Percentiles rank a stretch among this genome's conserved stretches.
These are phyloP conservation scores for Brevimyrus niger DNA, from an alignment of 2,113 vertebrate genomes.

Conservation along the genomic window DNA sequence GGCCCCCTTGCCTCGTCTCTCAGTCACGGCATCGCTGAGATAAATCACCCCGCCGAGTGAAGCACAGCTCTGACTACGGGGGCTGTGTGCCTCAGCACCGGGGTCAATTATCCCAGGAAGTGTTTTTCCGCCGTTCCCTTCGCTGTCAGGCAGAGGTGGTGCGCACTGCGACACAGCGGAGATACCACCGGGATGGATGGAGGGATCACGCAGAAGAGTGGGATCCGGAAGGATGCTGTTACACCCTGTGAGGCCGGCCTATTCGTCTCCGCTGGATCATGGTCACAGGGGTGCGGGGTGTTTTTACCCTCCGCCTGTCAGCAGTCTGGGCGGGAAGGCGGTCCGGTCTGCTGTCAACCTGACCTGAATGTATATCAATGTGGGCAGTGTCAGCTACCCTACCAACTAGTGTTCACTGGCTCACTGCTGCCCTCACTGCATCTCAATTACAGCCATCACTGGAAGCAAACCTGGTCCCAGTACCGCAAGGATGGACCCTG, in stretches of 20 bases:
- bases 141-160: neutral
- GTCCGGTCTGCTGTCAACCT: neutral
- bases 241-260: neutral
- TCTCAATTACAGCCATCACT: neutral
- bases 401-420: neutral
- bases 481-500: neutral
- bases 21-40: conserved; percentile 11
- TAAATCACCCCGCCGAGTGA: conserved; percentile 6
- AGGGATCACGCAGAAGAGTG: neutral
- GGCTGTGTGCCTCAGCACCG: neutral
- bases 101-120: neutral
- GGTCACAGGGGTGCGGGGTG: neutral
- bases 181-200: neutral
- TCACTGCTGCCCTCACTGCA: neutral
- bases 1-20: conserved; percentile 15
- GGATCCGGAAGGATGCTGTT: neutral
- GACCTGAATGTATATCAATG: neutral
- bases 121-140: neutral
- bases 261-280: neutral
- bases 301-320: neutral
- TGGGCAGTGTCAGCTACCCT: neutral
- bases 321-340: neutral
- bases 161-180: neutral
- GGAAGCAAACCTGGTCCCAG: neutral
- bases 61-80: conserved; percentile 15